Conservation (phyloP, 1,140 invertebrate species). For the Helicoverpa zea region DNA sequence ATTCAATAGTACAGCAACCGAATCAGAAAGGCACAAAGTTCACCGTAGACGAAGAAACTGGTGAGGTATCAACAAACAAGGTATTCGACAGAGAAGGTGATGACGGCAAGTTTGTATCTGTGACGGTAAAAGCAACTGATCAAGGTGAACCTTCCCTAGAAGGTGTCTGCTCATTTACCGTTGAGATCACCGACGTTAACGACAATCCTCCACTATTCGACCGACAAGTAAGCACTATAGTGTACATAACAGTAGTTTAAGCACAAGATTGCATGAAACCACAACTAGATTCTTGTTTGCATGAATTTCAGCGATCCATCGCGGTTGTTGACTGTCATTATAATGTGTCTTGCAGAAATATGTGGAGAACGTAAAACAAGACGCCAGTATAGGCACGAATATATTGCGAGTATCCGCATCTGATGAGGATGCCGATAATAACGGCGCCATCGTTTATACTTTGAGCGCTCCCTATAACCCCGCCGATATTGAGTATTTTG, state of each 20-base stretch:
- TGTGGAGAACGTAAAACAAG: constrained; percentile 98
- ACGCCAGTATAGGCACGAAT: constrained; percentile 97
- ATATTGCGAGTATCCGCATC: constrained; percentile 97
- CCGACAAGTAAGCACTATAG: constrained; percentile 91
- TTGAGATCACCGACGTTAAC: constrained; percentile 98
- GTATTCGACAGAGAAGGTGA: constrained; percentile 98
- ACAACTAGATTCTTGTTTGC: constrained; percentile 55
- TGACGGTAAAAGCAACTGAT: constrained; percentile 98
- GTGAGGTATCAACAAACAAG: constrained; percentile 97
- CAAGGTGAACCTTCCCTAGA: constrained; percentile 98
- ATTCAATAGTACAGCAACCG: constrained; percentile 98
- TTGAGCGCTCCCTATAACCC: constrained; percentile 94
- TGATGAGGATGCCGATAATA: constrained; percentile 98
- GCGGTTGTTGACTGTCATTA: constrained; percentile 50
- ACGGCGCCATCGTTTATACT: constrained; percentile 97
- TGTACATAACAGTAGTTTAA: constrained; percentile 60
- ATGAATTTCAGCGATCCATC: constrained; percentile 52
- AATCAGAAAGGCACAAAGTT: constrained; percentile 99
- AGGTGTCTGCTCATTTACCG: constrained; percentile 98
- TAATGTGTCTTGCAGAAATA: constrained; percentile 92
- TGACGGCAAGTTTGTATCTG: constrained; percentile 98
- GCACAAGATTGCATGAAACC: constrained; percentile 65
- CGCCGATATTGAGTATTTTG: constrained; percentile 96
- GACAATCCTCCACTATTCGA: constrained; percentile 98
- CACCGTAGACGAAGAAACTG: constrained; percentile 97